phyloP scores from a whole-genome alignment of 2,888 invertebrate genomes.

The Hedychridium roseum region DNA sequence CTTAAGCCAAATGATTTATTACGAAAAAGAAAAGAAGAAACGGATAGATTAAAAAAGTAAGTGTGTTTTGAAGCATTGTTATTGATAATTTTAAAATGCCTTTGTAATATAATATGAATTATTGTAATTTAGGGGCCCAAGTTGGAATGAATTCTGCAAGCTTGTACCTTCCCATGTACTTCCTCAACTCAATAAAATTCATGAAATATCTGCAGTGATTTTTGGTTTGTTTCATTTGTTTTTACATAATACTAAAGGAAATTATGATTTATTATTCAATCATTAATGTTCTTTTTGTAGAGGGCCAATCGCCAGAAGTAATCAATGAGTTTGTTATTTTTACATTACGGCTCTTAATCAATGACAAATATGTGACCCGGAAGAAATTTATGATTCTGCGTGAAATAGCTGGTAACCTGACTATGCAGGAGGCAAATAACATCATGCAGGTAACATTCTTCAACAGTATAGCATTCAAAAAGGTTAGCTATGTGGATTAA shows the following conservation, averaged over 20 bases:
- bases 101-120: constrained; percentile 12
- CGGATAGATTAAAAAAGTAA: constrained; percentile 61
- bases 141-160: constrained; percentile 66
- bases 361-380: constrained; percentile 69
- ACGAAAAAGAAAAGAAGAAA: constrained; percentile 58
- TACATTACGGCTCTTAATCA: constrained; percentile 70
- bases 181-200: constrained; percentile 59
- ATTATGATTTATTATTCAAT: constrained; percentile 10
- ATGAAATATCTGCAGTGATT: constrained; percentile 49
- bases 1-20: constrained; percentile 56
- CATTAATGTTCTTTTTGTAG: constrained; percentile 33
- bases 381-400: constrained; percentile 69
- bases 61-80: constrained; percentile 25
- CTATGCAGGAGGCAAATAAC: constrained; percentile 66
- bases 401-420: constrained; percentile 70
- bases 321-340: constrained; percentile 72
- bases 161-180: constrained; percentile 60
- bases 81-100: constrained; percentile 1
- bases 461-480: too few relatives aligned
- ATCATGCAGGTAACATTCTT: constrained; percentile 67
- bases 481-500: background rate
- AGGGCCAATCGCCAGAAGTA: constrained; percentile 68
- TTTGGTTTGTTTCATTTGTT: constrained; percentile 39
- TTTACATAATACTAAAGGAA: constrained; percentile 13
- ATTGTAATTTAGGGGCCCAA: constrained; percentile 62